Conservation (phyloP, 2,797 vertebrate species). For the Peromyscus aztecus region DNA sequence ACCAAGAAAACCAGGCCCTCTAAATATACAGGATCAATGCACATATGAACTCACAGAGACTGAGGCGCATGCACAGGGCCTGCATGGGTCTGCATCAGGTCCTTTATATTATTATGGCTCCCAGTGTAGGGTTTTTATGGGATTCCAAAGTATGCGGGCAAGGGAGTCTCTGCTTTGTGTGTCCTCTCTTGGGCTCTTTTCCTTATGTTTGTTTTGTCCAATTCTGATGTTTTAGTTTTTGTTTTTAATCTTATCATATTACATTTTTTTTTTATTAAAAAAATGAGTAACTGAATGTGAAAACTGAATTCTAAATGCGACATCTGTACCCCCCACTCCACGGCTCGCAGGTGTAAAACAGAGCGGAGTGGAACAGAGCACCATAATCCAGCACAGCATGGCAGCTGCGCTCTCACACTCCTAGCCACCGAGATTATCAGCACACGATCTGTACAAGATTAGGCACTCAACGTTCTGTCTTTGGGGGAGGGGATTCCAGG, state of each 20-base stretch:
- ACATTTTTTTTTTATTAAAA: not conserved
- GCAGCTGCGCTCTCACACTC: too few species aligned
- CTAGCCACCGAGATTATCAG: not conserved
- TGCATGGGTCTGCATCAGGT: not conserved
- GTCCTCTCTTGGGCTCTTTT: not conserved
- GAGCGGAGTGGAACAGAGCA: not conserved
- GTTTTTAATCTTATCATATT: not conserved
- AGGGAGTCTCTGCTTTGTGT: not conserved
- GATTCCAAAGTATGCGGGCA: not conserved
- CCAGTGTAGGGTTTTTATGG: not conserved
- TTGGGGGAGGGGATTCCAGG: too few species aligned
- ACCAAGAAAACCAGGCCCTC: not conserved
- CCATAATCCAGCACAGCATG: not conserved
- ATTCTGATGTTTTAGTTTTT: not conserved
- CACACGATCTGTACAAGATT: not conserved
- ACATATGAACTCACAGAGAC: not conserved
- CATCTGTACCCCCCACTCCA: not conserved
- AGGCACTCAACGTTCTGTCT: not conserved
- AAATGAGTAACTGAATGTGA: not conserved
- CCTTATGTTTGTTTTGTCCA: not conserved
- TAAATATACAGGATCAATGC: not conserved
- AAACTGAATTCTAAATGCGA: not conserved
- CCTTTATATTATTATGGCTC: not conserved
- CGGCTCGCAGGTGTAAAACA: not conserved
- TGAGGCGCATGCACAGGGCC: not conserved